A percentile compares a stretch with the other conserved stretches of the same genome.
Conservation (phyloP, 2,888 invertebrate species). For the Trichopria drosophilae region DNA sequence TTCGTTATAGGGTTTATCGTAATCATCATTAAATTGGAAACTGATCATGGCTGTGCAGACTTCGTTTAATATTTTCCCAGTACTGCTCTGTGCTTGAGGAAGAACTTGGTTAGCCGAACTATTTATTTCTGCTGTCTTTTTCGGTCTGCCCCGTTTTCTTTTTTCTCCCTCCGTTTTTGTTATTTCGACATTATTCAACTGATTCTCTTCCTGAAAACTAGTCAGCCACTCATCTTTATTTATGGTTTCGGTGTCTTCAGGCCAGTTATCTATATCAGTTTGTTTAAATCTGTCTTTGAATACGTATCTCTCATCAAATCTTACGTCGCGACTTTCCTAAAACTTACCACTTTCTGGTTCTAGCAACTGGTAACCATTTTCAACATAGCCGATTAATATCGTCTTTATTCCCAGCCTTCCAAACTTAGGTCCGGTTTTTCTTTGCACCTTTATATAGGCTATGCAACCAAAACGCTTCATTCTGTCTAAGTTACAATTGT, state of each 20-base stretch:
- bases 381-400: too few relatives aligned
- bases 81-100: too few relatives aligned
- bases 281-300: slow-evolving; percentile 24
- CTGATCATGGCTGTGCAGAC: too few relatives aligned
- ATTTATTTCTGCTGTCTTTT: too few relatives aligned
- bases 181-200: neutral
- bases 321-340: slow-evolving; percentile 26
- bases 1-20: too few relatives aligned
- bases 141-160: too few relatives aligned
- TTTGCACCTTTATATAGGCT: slow-evolving; percentile 21
- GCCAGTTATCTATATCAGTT: slow-evolving; percentile 19
- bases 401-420: slow-evolving; percentile 1
- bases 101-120: too few relatives aligned
- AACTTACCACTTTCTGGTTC: slow-evolving; percentile 31
- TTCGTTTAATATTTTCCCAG: too few relatives aligned
- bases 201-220: neutral
- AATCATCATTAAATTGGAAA: too few relatives aligned
- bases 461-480: too few relatives aligned
- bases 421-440: slow-evolving; percentile 30
- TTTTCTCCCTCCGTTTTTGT: slow-evolving; percentile 9
- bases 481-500: too few relatives aligned
- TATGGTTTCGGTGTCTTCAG: neutral
- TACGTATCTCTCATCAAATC: slow-evolving; percentile 30
- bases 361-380: slow-evolving; percentile 21
- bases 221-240: neutral